Conservation (phyloP, 2,797 vertebrate species). For the Smutsia gigantea region DNA sequence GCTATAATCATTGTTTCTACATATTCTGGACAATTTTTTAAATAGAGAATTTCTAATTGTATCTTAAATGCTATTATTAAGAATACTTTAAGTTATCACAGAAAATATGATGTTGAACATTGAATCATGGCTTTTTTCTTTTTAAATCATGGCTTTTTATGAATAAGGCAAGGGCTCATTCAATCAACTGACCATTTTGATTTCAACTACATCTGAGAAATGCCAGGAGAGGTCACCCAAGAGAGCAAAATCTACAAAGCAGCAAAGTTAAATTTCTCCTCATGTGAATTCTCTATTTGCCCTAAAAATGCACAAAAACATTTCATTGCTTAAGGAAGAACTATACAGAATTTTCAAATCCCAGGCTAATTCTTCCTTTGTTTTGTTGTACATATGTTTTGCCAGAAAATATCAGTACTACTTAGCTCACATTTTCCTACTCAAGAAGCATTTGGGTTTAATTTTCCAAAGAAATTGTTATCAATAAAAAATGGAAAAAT, state of each 20-base stretch:
- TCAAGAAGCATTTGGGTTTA: background rate
- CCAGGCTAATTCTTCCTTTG: background rate
- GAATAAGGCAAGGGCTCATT: background rate
- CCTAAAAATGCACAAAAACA: background rate
- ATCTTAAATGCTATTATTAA: background rate
- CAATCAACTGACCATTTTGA: background rate
- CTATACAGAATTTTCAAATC: background rate
- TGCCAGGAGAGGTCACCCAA: background rate
- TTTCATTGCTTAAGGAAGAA: background rate
- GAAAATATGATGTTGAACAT: background rate
- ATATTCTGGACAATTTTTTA: background rate
- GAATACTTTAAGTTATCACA: background rate
- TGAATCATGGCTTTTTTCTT: background rate
- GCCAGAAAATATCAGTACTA: background rate
- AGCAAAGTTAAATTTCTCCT: background rate
- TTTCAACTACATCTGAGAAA: background rate
- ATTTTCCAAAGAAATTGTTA: slow-evolving; percentile 32
- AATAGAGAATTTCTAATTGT: background rate
- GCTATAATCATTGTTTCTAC: background rate
- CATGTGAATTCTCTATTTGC: background rate
- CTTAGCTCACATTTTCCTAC: background rate
- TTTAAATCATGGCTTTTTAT: too few species aligned
- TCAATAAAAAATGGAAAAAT: background rate
- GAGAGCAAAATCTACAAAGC: background rate
- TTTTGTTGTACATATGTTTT: background rate